Conservation (phyloP, 2,797 vertebrate species). For the Podargus strigoides region DNA sequence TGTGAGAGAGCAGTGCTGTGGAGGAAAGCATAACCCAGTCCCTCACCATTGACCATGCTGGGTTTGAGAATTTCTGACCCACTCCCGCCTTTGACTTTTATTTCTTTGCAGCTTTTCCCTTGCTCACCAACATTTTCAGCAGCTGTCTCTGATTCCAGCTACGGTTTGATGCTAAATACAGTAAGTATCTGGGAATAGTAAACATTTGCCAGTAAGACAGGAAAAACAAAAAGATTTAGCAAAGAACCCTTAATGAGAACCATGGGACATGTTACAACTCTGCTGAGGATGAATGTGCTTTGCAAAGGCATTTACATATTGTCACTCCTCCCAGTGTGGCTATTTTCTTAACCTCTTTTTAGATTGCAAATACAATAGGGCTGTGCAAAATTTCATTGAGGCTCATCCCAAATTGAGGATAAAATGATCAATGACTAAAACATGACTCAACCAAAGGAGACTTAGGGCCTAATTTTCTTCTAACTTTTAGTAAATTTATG, state of each 20-base stretch:
- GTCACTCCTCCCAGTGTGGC: slow-evolving; percentile 64
- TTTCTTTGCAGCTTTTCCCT: not conserved
- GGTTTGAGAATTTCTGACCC: not conserved
- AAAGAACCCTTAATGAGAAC: slow-evolving; percentile 63
- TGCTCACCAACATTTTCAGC: not conserved
- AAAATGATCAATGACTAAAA: slow-evolving; percentile 61
- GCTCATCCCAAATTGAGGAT: slow-evolving; percentile 41
- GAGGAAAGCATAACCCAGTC: not conserved
- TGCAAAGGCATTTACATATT: slow-evolving; percentile 63
- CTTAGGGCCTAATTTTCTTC: slow-evolving; percentile 22
- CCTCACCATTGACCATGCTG: not conserved
- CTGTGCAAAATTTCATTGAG: slow-evolving; percentile 28
- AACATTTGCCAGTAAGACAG: slow-evolving; percentile 54
- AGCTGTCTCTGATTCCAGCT: not conserved
- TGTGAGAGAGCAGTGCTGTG: not conserved
- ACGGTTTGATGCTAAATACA: slow-evolving; percentile 40
- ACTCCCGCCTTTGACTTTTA: not conserved
- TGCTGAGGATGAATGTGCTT: slow-evolving; percentile 61
- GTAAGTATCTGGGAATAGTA: slow-evolving; percentile 60
- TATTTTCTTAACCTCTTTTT: slow-evolving; percentile 65
- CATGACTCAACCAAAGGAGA: slow-evolving; percentile 40
- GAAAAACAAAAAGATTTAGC: slow-evolving; percentile 60
- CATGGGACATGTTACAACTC: slow-evolving; percentile 61
- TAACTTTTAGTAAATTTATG: slow-evolving; percentile 18
- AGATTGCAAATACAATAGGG: slow-evolving; percentile 22